Base-by-base conservation (phyloP, 2,888 invertebrate genomes). In the Eupeodes latifasciatus region DNA sequence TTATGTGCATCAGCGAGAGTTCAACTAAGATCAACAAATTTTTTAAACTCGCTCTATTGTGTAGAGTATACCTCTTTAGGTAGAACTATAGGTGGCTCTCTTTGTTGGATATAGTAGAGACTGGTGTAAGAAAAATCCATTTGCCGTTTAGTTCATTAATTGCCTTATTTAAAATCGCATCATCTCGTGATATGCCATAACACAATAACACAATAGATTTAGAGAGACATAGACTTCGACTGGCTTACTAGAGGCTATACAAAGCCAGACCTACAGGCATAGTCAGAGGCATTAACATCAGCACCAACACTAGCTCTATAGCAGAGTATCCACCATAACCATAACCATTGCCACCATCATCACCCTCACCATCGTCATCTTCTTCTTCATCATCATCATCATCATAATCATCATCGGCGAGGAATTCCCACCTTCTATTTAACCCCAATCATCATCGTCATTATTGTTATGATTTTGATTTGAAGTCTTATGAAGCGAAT, bases 371-470 rank as follows among this genome's bases (percentile, higher is more conserved):
- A 49, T 11, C 40, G 44, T 14, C 72, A 71, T 6, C 53, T 9
- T 11, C 55, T 12, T 71, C 55, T 4, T 44, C 44, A 47, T 57
- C 59, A 62, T 40, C 62, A 75, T 62, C 16, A 40, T 16, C 66
- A 67, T 40, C 62, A 75, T 62, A 12, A 40, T 16, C 66, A 67
- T 55, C 55, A 66, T 77, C 66, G 57, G 51, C 75, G 53, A 66
- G 57, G 55, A 64, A 77, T 77, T 88, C 85, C 85, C 88, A 85
- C 88, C 85, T 88, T 88, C 88, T 88, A 85, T 75, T 88, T 85
- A 88, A 88, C 88, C 88, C 88, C 88, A 88, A 88, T 88, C 88
- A 88, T 88, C 85, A 62, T 88, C 88, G 78, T 81, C 88, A 88
- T 85, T 85, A 84, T 81, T 69, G 81, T 78, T 88, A 71, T 78